Percentiles rank a stretch among this genome's conserved stretches.
Evolutionary conservation across 1,140 invertebrate genomes (phyloP).

Genomic region (Atta cephalotes): DNA sequence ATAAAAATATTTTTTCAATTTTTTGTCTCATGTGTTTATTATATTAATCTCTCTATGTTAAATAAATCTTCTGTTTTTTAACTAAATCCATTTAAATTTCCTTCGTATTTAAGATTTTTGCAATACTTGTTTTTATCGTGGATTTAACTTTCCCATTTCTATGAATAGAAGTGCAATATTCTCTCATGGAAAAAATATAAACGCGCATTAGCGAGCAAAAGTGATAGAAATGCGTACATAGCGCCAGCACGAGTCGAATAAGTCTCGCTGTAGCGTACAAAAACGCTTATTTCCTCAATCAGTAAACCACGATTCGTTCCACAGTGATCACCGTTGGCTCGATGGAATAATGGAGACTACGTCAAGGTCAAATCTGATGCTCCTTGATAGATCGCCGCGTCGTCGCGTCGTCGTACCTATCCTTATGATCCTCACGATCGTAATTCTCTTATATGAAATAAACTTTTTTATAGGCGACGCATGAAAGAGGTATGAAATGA

Average conservation of each 20-base stretch:
- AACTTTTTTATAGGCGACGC: constrained; percentile 1
- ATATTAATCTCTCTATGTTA: neutral
- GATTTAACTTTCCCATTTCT: constrained; percentile 9
- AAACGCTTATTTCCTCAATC: constrained; percentile 64
- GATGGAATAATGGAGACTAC: constrained; percentile 27
- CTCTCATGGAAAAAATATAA: neutral
- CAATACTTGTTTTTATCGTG: neutral
- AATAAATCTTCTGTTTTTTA: neutral
- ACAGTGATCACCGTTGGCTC: constrained; percentile 36
- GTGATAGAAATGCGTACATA: neutral
- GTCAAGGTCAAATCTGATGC: constrained; percentile 56
- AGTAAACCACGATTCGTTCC: constrained; percentile 67
- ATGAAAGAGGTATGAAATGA: constrained; percentile 17
- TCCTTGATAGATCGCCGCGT: constrained; percentile 12
- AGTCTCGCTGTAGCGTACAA: constrained; percentile 24
- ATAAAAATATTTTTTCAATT: neutral
- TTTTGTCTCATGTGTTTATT: neutral
- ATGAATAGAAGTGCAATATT: neutral
- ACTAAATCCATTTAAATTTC: neutral
- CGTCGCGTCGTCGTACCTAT: neutral
- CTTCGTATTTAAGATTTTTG: neutral
- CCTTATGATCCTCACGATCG: neutral
- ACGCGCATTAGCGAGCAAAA: neutral
- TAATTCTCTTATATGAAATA: neutral
- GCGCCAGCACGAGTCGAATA: constrained; percentile 28